Conservation (phyloP, 2,888 invertebrate genomes). For the Agrochola macilenta region DNA sequence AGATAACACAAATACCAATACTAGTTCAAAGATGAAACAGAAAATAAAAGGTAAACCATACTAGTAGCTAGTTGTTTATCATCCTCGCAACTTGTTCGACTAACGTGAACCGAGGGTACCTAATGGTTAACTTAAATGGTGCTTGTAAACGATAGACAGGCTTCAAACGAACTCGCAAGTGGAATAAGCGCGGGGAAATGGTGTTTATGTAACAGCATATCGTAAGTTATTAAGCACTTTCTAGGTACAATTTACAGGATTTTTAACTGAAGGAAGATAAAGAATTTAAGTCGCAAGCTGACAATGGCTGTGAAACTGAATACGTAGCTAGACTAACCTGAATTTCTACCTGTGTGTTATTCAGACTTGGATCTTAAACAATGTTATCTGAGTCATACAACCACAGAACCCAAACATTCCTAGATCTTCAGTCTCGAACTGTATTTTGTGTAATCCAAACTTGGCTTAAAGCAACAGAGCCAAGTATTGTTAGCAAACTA, state of each 20-base stretch:
- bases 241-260: neutral
- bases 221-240: constrained; percentile 1
- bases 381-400: constrained; percentile 33
- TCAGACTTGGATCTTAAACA: constrained; percentile 25
- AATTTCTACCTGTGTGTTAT: constrained; percentile 30
- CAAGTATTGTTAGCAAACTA: constrained; percentile 60
- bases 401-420: constrained; percentile 18
- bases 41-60: constrained; percentile 38
- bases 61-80: constrained; percentile 43
- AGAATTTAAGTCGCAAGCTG: neutral
- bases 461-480: constrained; percentile 46
- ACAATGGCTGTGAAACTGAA: neutral
- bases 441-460: constrained; percentile 45
- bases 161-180: constrained; percentile 56
- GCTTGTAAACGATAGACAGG: constrained; percentile 48
- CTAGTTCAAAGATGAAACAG: constrained; percentile 22
- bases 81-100: constrained; percentile 42
- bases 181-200: constrained; percentile 30
- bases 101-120: constrained; percentile 35
- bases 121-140: constrained; percentile 58
- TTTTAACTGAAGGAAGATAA: neutral
- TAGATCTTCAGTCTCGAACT: constrained; percentile 31
- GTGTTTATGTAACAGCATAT: constrained; percentile 7
- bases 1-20: constrained; percentile 28
- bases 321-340: neutral